Base-by-base conservation (phyloP, 2,113 vertebrate genomes). In the Poecile atricapillus region DNA sequence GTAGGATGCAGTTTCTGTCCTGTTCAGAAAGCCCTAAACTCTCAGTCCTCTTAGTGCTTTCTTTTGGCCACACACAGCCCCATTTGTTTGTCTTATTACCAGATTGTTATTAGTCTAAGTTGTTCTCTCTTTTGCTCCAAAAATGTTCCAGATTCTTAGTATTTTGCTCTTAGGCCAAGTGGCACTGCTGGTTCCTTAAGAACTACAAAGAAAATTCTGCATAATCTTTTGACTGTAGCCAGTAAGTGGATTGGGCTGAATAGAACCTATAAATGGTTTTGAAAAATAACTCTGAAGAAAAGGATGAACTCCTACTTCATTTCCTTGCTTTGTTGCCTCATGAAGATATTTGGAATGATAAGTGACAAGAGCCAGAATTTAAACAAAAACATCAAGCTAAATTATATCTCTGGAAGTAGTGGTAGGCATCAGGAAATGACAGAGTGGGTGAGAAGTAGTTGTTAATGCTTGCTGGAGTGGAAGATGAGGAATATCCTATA, bases 361-460 rank as follows among this genome's bases (percentile, higher is more conserved):
- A 90, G 47, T 90, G 89, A 83, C 52, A 83, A 67, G 55, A 94
- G 35, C 56, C 83, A 86, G 69, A 78, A 89, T 91, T 94, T 84
- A 91, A 94, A 90, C 76, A 89, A 92, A 93, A 94, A 78, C 60
- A 71, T 81, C 68, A 83, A 87, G 73, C 58, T 78, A 79, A 94
- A 94, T 91, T 92, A 37, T 70, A 47, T 94, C 83, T 89, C 80
- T 91, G 83, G 47, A 89, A 75, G 86, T 83, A 78, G 60, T 75
- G 62, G 73, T 83, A 76, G 69, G 80, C 76, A 94, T 91, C 49
- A 76, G 93, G 77, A 94, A 92, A 75, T 89, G 87, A 65, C 76
- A 85, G 75, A 81, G 83, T 63, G 77, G 73, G 53, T 89, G 83
- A 78, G 91, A 90, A 89, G 49, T 49, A 73, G 43, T 62, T 90